Evolutionary conservation across 2,888 invertebrate genomes (phyloP), one percentile per base, ranked within the genome.

Genomic region (Lasioglossum marginatum): DNA sequence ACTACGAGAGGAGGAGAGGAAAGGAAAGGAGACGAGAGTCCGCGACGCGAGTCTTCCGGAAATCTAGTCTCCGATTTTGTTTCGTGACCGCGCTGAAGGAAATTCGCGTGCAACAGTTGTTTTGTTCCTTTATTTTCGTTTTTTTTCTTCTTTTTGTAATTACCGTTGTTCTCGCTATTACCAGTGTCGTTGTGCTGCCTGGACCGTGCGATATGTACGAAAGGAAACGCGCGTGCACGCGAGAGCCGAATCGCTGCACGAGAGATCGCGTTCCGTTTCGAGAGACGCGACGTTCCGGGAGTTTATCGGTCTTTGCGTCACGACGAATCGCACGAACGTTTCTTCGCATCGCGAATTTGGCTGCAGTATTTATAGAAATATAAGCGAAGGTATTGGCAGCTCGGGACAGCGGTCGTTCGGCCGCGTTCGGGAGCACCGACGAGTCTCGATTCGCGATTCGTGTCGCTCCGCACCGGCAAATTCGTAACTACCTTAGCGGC

Each of bases 281-380:
- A 31, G 16, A 63, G 14, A 57, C 52, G 19, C 57, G 52, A 12
- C 37, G 37, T 37, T 1, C 68, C 68, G 23, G 23, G 23, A 10
- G 19, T 23, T 14, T 8, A 4, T 37, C 68, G 68, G 34, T 73
- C 1, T 43, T 43, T 4, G 57, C n/a, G 57, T n/a, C n/a, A 12
- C 57, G 57, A 70, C 19, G n/a, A 4, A 16, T 37, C 72, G 71
- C 34, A 71, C 37, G 37, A 79, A 45, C 31, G 16, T 31, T 31
- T 37, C 37, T 68, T 37, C 88, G 90, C 75, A 79, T 75, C n/a
- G 45, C 68, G 66, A 57, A 52, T 71, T 87, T 77, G 81, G 90
- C 92, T 93, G 91, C 88, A 90, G 92, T 92, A 87, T 93, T 94
- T 94, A 91, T 94, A 94, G 92, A 83, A 87, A 92, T 92, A 93